Percentiles rank a stretch among this genome's conserved stretches.
Evolutionary conservation across 2,888 invertebrate species (phyloP).

Genomic region (Sminthurinus aureus): DNA sequence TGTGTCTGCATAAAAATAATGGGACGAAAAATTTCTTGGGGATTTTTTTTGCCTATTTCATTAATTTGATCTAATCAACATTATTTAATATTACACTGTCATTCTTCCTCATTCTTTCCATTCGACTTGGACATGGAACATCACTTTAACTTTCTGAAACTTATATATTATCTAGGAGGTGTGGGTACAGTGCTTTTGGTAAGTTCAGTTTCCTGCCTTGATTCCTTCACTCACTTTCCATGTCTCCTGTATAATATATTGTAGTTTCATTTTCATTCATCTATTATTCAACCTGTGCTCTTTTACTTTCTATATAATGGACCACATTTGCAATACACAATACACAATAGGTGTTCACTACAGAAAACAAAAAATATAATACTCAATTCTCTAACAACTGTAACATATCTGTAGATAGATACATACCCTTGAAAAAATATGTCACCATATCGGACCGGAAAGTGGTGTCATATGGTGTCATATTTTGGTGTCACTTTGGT

Average conservation of each 20-base stretch:
- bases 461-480: too few species aligned
- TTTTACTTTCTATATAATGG: neutral
- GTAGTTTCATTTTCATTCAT: neutral
- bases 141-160: slow-evolving; percentile 24
- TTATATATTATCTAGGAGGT: slow-evolving; percentile 35
- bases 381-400: too few species aligned
- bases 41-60: slow-evolving; percentile 27
- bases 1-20: neutral
- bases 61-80: slow-evolving; percentile 22
- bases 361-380: too few species aligned
- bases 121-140: slow-evolving; percentile 7
- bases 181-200: slow-evolving; percentile 36
- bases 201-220: slow-evolving; percentile 3
- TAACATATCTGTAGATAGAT: too few species aligned
- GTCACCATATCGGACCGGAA: too few species aligned
- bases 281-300: neutral
- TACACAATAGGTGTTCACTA: too few species aligned
- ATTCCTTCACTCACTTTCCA: neutral
- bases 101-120: slow-evolving; percentile 1
- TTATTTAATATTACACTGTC: neutral
- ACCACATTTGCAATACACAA: neutral
- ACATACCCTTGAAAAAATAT: too few species aligned
- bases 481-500: too few species aligned
- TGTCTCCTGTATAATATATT: neutral
- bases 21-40: neutral